Evolutionary conservation across 2,888 invertebrate genomes (phyloP), one percentile per base, ranked within the genome.

Genomic region (Nudaria mundana): DNA sequence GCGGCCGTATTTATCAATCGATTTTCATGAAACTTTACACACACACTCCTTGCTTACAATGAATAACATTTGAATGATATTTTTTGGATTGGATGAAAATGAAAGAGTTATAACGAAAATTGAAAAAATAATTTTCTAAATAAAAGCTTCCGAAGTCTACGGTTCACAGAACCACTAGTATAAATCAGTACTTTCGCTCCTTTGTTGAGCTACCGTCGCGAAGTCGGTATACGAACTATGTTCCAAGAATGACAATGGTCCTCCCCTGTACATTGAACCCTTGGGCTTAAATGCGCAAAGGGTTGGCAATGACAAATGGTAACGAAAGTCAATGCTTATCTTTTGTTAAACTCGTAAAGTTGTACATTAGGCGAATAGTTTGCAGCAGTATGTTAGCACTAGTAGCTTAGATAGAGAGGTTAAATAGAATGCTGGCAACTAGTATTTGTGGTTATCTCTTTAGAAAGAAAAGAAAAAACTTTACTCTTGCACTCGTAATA

Each of bases 111-210:
- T n/a, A n/a, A n/a, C n/a, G n/a, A n/a, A n/a, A n/a, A n/a, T n/a
- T n/a, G n/a, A n/a, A n/a, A n/a, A n/a, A n/a, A n/a, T n/a, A n/a
- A n/a, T n/a, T n/a, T n/a, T n/a, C n/a, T n/a, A n/a, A n/a, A n/a
- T n/a, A n/a, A n/a, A n/a, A n/a, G n/a, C n/a, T n/a, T n/a, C n/a
- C n/a, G n/a, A n/a, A n/a, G n/a, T n/a, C n/a, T n/a, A n/a, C n/a
- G n/a, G n/a, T n/a, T n/a, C n/a, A n/a, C n/a, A n/a, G n/a, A n/a
- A n/a, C n/a, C n/a, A n/a, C n/a, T n/a, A n/a, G n/a, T n/a, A 25
- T 38, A 40, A 37, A 44, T 32, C 28, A 15, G 34, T 40, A 30
- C 31, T 16, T 40, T 39, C 39, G 29, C 28, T 44, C 48, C 37
- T 39, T 42, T 42, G 38, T 37, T 29, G 28, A 33, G 30, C 15